Evolutionary conservation across 2,888 invertebrate species (phyloP), one percentile per base, ranked within the genome.

Genomic region (Pantelozetes paolii): DNA sequence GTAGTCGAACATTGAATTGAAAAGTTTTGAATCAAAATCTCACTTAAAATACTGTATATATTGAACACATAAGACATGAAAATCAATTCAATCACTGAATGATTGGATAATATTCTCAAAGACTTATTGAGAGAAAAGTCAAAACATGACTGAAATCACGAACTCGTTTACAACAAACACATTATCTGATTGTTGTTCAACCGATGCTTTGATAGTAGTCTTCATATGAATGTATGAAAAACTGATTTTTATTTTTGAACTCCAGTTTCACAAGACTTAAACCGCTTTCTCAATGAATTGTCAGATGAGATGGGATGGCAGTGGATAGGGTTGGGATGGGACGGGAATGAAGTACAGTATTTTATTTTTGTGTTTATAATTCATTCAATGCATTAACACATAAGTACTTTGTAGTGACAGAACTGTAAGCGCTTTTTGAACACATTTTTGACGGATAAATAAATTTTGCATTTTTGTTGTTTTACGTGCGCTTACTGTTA

Each of bases 131-230:
- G 13, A 13, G 30, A 36, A 32, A 64, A 5, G 9, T 18, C 62
- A 18, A 69, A 36, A 69, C 69, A 42, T 69, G 69, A 45, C 69
- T 69, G 1, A 15, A 69, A 45, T 69, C 69, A 69, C 69, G 69
- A 69, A 69, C 69, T 26, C 69, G n/a, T 69, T 45, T 45, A 69
- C 28, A 11, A 57, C 30, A 57, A 50, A 11, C 13, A 28, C 20
- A 36, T 20, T 32, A 62, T 28, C 23, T 15, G n/a, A 64, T 13
- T 23, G 30, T 30, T 28, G 30, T 57, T 57, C 2, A 57, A 57
- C 57, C 28, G 26, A 20, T 57, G 57, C 23, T 57, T 30, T 13
- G 13, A 57, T 9, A 13, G 11, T 15, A 6, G 2, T 9, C 2
- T 9, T 18, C 11, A 45, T 11, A 36, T 11, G 5, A 8, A 36